These are phyloP conservation scores for Zeuzera pyrina DNA, from an alignment of 2,888 invertebrate species.

Conservation along the genomic window DNA sequence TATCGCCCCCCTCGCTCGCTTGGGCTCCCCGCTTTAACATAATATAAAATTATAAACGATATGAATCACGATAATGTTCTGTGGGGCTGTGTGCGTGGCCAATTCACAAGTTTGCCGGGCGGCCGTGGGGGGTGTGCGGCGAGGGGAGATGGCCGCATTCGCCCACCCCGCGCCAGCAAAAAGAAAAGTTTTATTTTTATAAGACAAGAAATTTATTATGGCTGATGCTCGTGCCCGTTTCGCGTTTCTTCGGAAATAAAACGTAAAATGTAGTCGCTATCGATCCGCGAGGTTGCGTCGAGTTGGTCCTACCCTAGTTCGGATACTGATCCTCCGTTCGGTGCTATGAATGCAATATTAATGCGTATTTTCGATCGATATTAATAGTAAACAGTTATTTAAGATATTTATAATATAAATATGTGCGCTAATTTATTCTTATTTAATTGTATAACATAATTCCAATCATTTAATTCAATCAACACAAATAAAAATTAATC, in stretches of 20 bases:
- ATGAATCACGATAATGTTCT: constrained; percentile 71
- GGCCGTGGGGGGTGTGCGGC: constrained; percentile 33
- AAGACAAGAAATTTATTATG: constrained; percentile 71
- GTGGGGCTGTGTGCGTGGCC: constrained; percentile 59
- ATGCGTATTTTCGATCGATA: too few species aligned
- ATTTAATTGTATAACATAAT: too few species aligned
- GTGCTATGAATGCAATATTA: too few species aligned
- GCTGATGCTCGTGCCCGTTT: constrained; percentile 63
- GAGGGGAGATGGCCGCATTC: constrained; percentile 1
- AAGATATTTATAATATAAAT: too few species aligned
- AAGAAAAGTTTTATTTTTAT: constrained; percentile 72
- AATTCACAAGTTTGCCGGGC: constrained; percentile 63
- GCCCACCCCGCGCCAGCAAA: constrained; percentile 36
- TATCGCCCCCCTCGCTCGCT: constrained; percentile 43
- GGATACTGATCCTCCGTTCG: too few species aligned
- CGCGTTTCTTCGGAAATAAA: constrained; percentile 64
- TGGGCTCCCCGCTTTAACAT: constrained; percentile 56
- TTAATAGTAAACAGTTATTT: too few species aligned
- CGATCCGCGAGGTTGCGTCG: too few species aligned
- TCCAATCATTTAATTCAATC: too few species aligned
- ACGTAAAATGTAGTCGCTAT: constrained; percentile 39
- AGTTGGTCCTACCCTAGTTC: too few species aligned
- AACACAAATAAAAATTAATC: too few species aligned
- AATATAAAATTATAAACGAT: constrained; percentile 73
- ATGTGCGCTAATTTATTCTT: too few species aligned